These are phyloP conservation scores for Coreoperca whiteheadi DNA, from an alignment of 2,113 vertebrate species.

Conservation along the genomic window DNA sequence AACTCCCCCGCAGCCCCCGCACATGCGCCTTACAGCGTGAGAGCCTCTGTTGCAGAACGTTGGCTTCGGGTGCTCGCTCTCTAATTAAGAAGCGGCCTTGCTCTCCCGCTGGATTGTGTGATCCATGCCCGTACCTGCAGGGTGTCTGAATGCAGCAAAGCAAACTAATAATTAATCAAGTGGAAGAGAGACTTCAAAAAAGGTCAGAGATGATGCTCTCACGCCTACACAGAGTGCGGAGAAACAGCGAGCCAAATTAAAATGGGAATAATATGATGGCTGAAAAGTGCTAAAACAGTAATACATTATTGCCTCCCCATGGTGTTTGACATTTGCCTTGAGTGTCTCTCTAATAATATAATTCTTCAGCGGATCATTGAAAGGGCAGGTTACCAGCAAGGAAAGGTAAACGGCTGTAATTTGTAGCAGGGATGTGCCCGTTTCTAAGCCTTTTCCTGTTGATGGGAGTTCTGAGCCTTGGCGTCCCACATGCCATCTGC, in stretches of 20 bases:
- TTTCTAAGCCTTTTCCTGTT: slow-evolving; percentile 44
- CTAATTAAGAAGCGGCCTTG: neutral
- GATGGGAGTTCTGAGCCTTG: slow-evolving; percentile 46
- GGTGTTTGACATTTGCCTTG: neutral
- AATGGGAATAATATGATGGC: slow-evolving; percentile 2
- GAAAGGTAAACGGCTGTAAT: slow-evolving; percentile 43
- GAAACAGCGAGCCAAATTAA: slow-evolving; percentile 5
- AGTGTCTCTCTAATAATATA: slow-evolving; percentile 3
- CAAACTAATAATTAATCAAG: slow-evolving; percentile 29
- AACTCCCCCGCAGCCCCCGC: too few relatives aligned
- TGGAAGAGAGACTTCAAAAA: neutral
- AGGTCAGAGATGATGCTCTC: slow-evolving; percentile 21
- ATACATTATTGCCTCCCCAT: neutral
- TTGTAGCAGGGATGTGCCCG: slow-evolving; percentile 30
- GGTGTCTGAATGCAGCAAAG: slow-evolving; percentile 27
- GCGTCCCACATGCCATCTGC: slow-evolving; percentile 65
- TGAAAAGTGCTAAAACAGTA: neutral
- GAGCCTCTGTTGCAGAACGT: too few relatives aligned
- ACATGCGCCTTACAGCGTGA: too few relatives aligned
- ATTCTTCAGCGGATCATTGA: neutral
- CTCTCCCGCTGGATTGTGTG: neutral
- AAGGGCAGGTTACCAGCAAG: slow-evolving; percentile 20
- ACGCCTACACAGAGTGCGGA: slow-evolving; percentile 3
- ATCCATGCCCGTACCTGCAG: neutral
- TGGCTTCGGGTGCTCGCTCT: slow-evolving; percentile 8